These are phyloP conservation scores for Diuraphis noxia DNA, from an alignment of 1,140 invertebrate species.

Conservation along the genomic window DNA sequence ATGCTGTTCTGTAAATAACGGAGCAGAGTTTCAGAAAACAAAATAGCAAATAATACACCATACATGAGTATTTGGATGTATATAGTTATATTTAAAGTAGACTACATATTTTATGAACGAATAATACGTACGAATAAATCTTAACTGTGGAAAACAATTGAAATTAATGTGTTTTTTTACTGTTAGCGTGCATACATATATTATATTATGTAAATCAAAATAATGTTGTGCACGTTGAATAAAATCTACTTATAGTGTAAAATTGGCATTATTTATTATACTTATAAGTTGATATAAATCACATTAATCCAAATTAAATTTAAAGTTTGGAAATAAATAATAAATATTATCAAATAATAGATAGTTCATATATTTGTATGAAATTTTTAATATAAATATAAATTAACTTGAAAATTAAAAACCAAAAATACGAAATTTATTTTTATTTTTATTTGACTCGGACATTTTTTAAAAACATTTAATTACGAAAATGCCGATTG, in stretches of 20 bases:
- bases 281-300: neutral
- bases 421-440: neutral
- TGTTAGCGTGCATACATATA: neutral
- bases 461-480: neutral
- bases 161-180: neutral
- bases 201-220: neutral
- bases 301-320: neutral
- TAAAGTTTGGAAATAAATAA: neutral
- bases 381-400: neutral
- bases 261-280: conserved; percentile 1
- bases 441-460: neutral
- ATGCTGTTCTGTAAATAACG: neutral
- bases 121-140: neutral
- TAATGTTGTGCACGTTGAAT: neutral
- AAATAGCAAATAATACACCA: neutral
- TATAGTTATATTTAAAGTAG: conserved; percentile 2
- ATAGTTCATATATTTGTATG: rapidly evolving
- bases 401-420: neutral
- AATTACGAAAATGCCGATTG: neutral
- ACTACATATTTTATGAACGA: conserved; percentile 4
- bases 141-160: neutral
- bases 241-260: neutral
- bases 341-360: neutral
- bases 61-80: neutral
- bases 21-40: neutral